Evolutionary conservation across 2,113 vertebrate species (phyloP).

Genomic region (Isurus oxyrinchus): DNA sequence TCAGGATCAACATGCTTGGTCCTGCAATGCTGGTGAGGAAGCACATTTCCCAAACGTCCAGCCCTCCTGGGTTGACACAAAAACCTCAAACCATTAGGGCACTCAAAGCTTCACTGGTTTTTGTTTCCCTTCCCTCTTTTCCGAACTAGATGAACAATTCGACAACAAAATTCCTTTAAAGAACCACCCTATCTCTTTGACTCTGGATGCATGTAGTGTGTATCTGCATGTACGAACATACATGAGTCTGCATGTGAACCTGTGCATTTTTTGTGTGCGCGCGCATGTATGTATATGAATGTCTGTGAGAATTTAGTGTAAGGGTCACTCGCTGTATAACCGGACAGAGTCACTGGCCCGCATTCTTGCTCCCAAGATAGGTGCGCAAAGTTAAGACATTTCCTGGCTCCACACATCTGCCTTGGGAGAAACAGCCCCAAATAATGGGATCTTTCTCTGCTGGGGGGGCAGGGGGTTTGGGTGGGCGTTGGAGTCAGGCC

Average conservation of each 20-base stretch:
- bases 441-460: too few relatives aligned
- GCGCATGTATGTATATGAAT: neutral
- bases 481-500: too few relatives aligned
- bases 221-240: neutral
- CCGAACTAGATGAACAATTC: neutral
- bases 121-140: neutral
- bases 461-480: too few relatives aligned
- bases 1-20: neutral
- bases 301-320: neutral
- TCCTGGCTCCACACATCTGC: too few relatives aligned
- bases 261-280: neutral
- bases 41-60: neutral
- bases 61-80: neutral
- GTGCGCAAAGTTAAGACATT: too few relatives aligned
- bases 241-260: too few relatives aligned
- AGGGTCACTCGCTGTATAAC: neutral
- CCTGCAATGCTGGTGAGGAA: neutral
- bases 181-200: neutral
- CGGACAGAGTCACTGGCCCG: neutral
- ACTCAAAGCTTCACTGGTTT: neutral
- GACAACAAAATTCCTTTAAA: neutral
- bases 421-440: too few relatives aligned
- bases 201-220: neutral
- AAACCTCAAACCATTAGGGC: neutral
- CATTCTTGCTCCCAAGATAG: too few relatives aligned